Base-by-base conservation (phyloP, 2,888 invertebrate genomes). In the Pristionchus entomophagus region DNA sequence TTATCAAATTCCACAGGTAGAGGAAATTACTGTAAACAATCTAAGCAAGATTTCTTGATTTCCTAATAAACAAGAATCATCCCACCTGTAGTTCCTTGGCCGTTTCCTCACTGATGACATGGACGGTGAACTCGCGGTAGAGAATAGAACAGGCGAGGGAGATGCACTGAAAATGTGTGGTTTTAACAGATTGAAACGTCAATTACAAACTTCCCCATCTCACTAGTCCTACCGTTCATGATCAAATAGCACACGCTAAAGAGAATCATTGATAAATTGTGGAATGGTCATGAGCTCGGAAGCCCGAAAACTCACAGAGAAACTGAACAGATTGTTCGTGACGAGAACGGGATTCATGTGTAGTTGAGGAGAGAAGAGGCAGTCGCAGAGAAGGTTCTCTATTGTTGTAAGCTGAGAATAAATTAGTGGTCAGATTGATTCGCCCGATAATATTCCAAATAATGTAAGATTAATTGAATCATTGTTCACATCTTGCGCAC, bases 271-370 rank as follows among this genome's bases (percentile, higher is more conserved):
- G 59, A 5, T 14, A 59, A 8, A 59, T n/a, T 22, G 6, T 59
- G 8, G 19, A 59, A 6, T 26, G 22, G 6, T 59, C 59, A 22
- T 59, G 26, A 14, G 8, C 26, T 56, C 19, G 14, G 19, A n/a
- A 22, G 56, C 19, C 8, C 56, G 35, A 45, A 51, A 19, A 35
- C 32, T 65, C 49, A 85, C 73, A 22, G 87, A 88, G 82, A 89
- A 90, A 19, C 89, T 88, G 86, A 91, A 93, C 22, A 92, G 87
- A 80, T 92, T 93, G 86, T 93, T 92, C 5, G 92, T 92, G 73
- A 92, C 93, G 77, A 93, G 86, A 51, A 93, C 93, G 29, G 93
- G 73, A 41, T 73, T 73, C 73, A 41, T 73, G 73, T 73, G 73
- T 0, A 73, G 41, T n/a, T 73, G 73, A 10, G 73, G 73, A n/a